A percentile compares a stretch with the other conserved stretches of the same genome.
phyloP scores from a whole-genome alignment of 2,113 vertebrate species.

The Agapornis roseicollis region DNA sequence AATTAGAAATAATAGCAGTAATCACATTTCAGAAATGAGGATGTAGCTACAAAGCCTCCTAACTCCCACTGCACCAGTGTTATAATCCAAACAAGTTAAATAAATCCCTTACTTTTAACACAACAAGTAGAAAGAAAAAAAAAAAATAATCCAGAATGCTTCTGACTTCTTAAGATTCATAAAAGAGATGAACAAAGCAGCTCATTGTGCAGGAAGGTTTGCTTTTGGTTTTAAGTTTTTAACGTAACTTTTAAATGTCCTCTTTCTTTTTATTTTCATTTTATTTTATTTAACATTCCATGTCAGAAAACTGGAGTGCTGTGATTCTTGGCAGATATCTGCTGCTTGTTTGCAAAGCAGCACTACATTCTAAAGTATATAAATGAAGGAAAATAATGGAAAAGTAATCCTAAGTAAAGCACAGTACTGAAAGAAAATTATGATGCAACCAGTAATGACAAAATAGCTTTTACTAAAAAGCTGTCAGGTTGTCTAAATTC shows the following conservation, averaged over 20 bases:
- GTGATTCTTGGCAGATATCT: not conserved
- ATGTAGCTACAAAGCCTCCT: slow-evolving; percentile 9
- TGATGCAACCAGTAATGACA: not conserved
- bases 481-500: not conserved
- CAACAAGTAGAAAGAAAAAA: not conserved
- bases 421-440: not conserved
- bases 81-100: not conserved
- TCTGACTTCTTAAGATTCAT: not conserved
- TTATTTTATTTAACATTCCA: not conserved
- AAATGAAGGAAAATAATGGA: not conserved
- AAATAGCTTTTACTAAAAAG: not conserved
- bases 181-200: not conserved
- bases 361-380: not conserved
- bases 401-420: not conserved
- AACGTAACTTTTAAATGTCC: not conserved
- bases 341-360: not conserved
- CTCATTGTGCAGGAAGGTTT: not conserved
- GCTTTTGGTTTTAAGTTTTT: not conserved
- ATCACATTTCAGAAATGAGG: slow-evolving; percentile 19
- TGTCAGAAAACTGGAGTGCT: not conserved
- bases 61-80: not conserved
- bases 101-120: not conserved
- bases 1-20: slow-evolving; percentile 48
- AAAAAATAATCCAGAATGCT: not conserved
- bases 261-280: not conserved